phyloP scores from a whole-genome alignment of 2,888 invertebrate species.

The Rugalucina vietnamica region DNA sequence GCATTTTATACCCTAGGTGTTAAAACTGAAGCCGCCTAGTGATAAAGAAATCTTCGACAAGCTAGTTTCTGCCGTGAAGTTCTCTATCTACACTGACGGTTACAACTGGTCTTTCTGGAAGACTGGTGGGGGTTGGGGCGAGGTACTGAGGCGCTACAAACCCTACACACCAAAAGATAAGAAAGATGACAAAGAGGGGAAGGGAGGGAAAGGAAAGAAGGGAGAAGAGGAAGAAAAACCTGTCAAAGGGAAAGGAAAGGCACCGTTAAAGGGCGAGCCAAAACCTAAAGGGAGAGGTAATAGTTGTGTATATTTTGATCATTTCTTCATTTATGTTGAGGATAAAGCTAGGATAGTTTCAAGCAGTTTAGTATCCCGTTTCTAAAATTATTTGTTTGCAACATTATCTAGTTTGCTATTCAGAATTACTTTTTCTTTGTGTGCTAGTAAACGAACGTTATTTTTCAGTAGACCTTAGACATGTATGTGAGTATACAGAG shows the following conservation, averaged over 20 bases:
- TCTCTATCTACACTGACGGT: constrained; percentile 73
- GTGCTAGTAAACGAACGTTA: no score
- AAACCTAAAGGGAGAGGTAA: constrained; percentile 13
- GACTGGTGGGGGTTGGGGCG: constrained; percentile 75
- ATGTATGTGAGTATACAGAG: no score
- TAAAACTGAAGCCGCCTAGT: constrained; percentile 70
- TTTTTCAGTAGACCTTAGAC: no score
- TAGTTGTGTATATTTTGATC: not conserved
- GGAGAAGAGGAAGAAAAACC: not conserved
- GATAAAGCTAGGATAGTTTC: not conserved
- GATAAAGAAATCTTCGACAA: constrained; percentile 72
- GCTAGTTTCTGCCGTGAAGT: constrained; percentile 70
- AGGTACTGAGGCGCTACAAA: constrained; percentile 71
- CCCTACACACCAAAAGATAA: constrained; percentile 64
- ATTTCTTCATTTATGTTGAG: not conserved
- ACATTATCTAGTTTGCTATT: no score
- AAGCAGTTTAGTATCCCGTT: no score
- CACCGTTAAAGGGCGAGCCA: constrained; percentile 47
- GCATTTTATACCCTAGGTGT: no score
- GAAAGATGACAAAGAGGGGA: constrained; percentile 45
- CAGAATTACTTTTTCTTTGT: no score
- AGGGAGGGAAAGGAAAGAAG: not conserved
- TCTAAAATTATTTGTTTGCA: no score
- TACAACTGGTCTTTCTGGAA: constrained; percentile 77
- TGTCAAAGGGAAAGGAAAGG: constrained; percentile 57